Evolutionary conservation across 2,113 vertebrate species (phyloP).

Genomic region (Holacanthus passer): DNA sequence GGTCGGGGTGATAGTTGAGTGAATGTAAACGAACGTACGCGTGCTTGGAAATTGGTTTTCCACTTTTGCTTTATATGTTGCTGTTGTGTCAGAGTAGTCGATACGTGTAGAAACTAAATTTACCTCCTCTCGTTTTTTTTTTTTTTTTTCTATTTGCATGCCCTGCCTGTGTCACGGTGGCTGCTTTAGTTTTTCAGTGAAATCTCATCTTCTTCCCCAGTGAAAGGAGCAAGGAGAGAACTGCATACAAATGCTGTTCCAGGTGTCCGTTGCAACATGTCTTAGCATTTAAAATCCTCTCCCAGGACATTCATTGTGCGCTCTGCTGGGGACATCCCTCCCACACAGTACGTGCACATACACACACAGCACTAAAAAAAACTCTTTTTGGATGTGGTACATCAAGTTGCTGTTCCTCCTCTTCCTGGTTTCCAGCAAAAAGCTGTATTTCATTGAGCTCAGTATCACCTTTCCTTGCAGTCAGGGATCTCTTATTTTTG

Average conservation of each 20-base stretch:
- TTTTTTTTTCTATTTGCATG: constrained; percentile 11
- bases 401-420: constrained; percentile 9
- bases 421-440: background rate
- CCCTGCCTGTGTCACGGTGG: background rate
- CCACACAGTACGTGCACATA: background rate
- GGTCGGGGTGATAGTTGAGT: background rate
- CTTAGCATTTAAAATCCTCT: constrained; percentile 12
- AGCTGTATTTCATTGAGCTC: constrained; percentile 9
- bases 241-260: constrained; percentile 46
- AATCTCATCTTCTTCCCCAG: constrained; percentile 35
- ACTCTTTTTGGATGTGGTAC: constrained; percentile 6
- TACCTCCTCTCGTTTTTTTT: constrained; percentile 1
- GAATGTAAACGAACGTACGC: constrained; percentile 12
- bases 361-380: background rate
- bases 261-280: constrained; percentile 35
- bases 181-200: constrained; percentile 7
- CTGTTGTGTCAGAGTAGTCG: constrained; percentile 3
- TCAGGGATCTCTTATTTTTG: background rate
- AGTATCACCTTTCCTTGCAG: constrained; percentile 6
- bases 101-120: constrained; percentile 5
- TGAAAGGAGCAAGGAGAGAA: constrained; percentile 31
- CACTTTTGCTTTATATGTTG: background rate
- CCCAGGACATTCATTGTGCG: background rate
- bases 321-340: background rate
- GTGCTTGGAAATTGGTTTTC: constrained; percentile 1